Percentiles rank a stretch among this genome's conserved stretches.
Conservation (phyloP, 2,888 invertebrate species). For the Tenthredo distinguenda region DNA sequence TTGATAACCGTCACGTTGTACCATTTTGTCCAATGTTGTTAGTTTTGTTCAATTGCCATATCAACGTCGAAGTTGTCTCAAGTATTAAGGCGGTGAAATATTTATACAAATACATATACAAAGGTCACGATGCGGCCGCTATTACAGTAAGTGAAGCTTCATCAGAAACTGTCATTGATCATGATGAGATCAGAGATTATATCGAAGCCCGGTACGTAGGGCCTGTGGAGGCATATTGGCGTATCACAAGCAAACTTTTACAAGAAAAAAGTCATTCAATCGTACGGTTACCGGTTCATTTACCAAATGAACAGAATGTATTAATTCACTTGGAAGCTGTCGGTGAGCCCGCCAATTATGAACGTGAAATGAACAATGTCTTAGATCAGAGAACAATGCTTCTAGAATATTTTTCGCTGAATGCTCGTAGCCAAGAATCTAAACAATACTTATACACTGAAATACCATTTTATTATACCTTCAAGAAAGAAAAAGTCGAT, state of each 20-base stretch:
- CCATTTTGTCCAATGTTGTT: slow-evolving; percentile 63
- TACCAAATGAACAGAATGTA: slow-evolving; percentile 57
- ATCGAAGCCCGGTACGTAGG: slow-evolving; percentile 60
- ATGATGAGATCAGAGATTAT: slow-evolving; percentile 60
- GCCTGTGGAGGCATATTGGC: slow-evolving; percentile 60
- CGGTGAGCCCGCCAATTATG: background rate
- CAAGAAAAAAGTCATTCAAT: slow-evolving; percentile 60
- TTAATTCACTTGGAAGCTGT: slow-evolving; percentile 7
- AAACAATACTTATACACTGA: slow-evolving; percentile 16
- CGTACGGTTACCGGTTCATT: slow-evolving; percentile 56
- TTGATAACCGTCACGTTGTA: slow-evolving; percentile 67
- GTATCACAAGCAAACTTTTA: slow-evolving; percentile 58
- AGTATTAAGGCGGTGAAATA: slow-evolving; percentile 62
- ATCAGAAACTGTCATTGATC: slow-evolving; percentile 18
- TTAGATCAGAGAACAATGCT: slow-evolving; percentile 23
- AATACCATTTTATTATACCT: background rate
- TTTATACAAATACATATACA: slow-evolving; percentile 63
- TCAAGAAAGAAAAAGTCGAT: background rate
- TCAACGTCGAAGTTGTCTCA: slow-evolving; percentile 64
- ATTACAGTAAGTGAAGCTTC: slow-evolving; percentile 31
- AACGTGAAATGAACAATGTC: background rate
- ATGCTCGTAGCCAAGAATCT: slow-evolving; percentile 24
- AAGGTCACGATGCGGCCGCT: slow-evolving; percentile 60
- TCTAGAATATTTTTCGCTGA: background rate
- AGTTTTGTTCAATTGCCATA: slow-evolving; percentile 61